A percentile compares a stretch with the other conserved stretches of the same genome.
Evolutionary conservation across 92 coral and sea anemone species (phyloP).

Genomic region (Actinernus sp.): DNA sequence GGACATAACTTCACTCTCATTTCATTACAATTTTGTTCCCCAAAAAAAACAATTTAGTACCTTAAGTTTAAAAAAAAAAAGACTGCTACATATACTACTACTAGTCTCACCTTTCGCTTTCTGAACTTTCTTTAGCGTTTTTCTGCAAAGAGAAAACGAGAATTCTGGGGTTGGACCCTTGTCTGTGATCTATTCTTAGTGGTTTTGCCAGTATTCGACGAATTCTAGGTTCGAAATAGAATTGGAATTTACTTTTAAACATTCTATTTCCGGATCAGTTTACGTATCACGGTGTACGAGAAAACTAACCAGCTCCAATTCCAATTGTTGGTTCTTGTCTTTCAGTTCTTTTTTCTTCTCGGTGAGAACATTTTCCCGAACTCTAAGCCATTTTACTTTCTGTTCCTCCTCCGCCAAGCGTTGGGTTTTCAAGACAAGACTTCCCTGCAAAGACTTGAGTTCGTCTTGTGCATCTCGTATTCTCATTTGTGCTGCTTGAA

Average conservation of each 20-base stretch:
- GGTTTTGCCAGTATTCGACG: background rate
- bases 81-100: too few species aligned
- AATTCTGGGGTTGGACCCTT: too few species aligned
- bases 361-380: conserved; percentile 55
- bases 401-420: conserved; percentile 90
- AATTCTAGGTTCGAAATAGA: background rate
- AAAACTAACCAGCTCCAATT: conserved; percentile 46
- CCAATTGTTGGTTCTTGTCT: conserved; percentile 26
- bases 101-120: conserved; percentile 18
- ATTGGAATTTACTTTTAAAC: background rate
- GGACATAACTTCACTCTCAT: too few species aligned
- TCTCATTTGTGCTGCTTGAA: conserved; percentile 61
- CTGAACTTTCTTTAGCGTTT: background rate
- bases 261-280: background rate
- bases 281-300: too few species aligned
- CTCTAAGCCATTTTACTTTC: conserved; percentile 80
- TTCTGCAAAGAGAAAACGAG: background rate
- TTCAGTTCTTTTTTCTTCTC: conserved; percentile 60
- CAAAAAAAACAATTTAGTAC: too few species aligned
- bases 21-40: too few species aligned
- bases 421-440: conserved; percentile 78
- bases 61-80: too few species aligned
- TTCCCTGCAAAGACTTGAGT: conserved; percentile 81
- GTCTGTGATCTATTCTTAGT: background rate
- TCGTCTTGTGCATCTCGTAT: conserved; percentile 79